These are phyloP conservation scores for Abrostola triplasia DNA, from an alignment of 2,888 invertebrate genomes.

Conservation along the genomic window DNA sequence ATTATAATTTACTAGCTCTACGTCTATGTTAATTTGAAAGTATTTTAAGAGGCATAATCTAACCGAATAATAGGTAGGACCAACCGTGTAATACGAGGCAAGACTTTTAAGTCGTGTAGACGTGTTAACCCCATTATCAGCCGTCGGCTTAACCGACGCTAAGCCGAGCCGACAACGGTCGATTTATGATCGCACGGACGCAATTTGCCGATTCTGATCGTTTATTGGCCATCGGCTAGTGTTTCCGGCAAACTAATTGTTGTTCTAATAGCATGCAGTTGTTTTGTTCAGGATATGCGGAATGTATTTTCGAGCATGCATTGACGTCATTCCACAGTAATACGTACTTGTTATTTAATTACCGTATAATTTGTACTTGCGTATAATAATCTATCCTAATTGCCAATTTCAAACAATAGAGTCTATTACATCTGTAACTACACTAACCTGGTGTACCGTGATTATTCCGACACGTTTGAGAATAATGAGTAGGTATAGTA, in stretches of 20 bases:
- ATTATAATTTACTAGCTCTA: background rate
- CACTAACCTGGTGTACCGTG: too few species aligned
- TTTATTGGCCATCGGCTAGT: slow-evolving; percentile 75
- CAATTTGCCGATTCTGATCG: slow-evolving; percentile 82
- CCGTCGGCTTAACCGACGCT: slow-evolving; percentile 71
- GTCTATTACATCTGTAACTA: too few species aligned
- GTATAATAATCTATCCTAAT: too few species aligned
- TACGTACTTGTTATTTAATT: too few species aligned
- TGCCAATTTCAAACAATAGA: too few species aligned
- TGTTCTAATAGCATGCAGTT: slow-evolving; percentile 7
- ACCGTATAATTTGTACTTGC: too few species aligned
- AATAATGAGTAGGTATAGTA: too few species aligned
- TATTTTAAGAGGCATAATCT: slow-evolving; percentile 20
- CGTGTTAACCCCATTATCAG: slow-evolving; percentile 85
- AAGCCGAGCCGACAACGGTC: slow-evolving; percentile 77
- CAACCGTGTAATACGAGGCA: slow-evolving; percentile 36
- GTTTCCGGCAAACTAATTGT: slow-evolving; percentile 40
- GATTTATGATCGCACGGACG: slow-evolving; percentile 79
- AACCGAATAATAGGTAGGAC: slow-evolving; percentile 45
- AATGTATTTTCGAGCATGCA: background rate
- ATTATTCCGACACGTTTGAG: too few species aligned
- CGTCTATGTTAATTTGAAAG: background rate
- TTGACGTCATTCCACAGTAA: background rate
- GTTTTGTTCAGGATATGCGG: background rate
- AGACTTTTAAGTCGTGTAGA: slow-evolving; percentile 78